Evolutionary conservation across 2,113 vertebrate species (phyloP).

Genomic region (Tyto alba): DNA sequence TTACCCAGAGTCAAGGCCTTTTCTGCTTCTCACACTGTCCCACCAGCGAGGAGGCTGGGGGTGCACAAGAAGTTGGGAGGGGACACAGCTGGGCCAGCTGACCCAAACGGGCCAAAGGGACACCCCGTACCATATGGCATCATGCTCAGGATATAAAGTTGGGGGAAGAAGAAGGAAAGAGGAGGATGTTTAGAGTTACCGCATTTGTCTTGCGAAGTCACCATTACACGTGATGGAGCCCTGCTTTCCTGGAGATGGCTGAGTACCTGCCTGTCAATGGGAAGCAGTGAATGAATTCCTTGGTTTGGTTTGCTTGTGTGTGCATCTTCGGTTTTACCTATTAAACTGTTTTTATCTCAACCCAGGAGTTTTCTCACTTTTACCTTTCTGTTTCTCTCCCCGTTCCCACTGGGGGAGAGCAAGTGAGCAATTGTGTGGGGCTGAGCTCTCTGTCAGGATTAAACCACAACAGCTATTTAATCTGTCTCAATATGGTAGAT

Average conservation of each 20-base stretch:
- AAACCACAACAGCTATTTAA: background rate
- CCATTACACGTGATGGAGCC: rapidly evolving
- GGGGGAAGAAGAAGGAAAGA: background rate
- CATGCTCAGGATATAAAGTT: background rate
- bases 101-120: background rate
- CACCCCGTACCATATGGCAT: rapidly evolving
- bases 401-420: background rate
- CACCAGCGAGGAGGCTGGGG: rapidly evolving
- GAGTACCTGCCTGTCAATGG: background rate
- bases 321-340: background rate
- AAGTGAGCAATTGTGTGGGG: rapidly evolving
- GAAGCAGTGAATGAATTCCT: background rate
- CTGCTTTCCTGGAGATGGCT: background rate
- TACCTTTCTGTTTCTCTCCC: background rate
- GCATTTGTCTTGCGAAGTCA: background rate
- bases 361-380: background rate
- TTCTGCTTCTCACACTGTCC: rapidly evolving
- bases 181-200: rapidly evolving
- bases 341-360: background rate
- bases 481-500: background rate
- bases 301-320: background rate
- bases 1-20: background rate
- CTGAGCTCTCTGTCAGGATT: background rate
- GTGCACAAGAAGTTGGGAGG: background rate
- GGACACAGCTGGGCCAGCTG: background rate